phyloP scores from a whole-genome alignment of 2,797 vertebrate species.

The Gila robusta region DNA sequence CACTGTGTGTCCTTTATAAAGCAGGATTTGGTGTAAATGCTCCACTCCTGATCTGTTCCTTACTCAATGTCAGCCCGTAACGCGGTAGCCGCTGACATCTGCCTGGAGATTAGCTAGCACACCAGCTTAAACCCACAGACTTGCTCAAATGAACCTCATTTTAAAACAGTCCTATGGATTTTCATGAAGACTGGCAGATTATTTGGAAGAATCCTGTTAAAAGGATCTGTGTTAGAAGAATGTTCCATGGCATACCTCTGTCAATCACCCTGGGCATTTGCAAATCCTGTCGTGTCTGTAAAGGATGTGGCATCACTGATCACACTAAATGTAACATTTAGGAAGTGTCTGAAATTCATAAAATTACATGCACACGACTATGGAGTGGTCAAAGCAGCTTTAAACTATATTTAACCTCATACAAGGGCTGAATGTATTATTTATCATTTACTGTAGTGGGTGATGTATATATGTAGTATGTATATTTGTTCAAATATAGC shows the following conservation, averaged over 20 bases:
- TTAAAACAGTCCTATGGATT: slow-evolving; percentile 54
- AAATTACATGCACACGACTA: neutral
- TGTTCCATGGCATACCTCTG: slow-evolving; percentile 26
- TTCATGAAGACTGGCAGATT: slow-evolving; percentile 51
- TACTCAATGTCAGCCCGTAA: slow-evolving; percentile 32
- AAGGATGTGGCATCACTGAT: slow-evolving; percentile 5
- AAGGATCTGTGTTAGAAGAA: slow-evolving; percentile 39
- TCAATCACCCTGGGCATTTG: slow-evolving; percentile 41
- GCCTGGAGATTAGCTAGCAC: slow-evolving; percentile 51
- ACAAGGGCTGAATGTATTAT: neutral
- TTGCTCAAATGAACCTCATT: slow-evolving; percentile 52
- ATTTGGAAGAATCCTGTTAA: slow-evolving; percentile 51
- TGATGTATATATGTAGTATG: neutral
- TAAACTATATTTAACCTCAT: neutral
- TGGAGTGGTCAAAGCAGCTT: neutral
- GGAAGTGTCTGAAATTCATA: slow-evolving; percentile 12
- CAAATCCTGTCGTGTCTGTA: slow-evolving; percentile 2
- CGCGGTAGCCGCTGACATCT: slow-evolving; percentile 23
- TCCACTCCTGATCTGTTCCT: slow-evolving; percentile 46
- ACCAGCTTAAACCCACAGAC: slow-evolving; percentile 48
- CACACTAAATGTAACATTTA: neutral
- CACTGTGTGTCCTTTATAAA: slow-evolving; percentile 51
- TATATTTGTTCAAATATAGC: neutral
- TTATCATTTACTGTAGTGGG: neutral
- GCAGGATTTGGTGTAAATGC: slow-evolving; percentile 55